Conservation (phyloP, 2,797 vertebrate genomes). For the Acestrorhynchus altus region DNA sequence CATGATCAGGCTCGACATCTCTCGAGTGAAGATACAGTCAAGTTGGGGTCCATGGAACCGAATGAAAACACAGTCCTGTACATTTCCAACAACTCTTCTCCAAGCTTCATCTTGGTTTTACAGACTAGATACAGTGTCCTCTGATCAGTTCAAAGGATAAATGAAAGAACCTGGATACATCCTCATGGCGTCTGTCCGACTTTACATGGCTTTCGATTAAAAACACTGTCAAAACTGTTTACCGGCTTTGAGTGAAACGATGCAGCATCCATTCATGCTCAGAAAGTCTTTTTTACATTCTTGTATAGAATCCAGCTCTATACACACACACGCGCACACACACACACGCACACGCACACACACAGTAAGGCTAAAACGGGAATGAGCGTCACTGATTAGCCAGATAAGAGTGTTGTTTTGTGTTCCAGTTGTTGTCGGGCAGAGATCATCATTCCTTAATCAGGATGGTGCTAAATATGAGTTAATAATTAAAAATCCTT, state of each 20-base stretch:
- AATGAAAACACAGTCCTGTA: neutral
- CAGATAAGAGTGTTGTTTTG: neutral
- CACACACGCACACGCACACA: constrained; percentile 24
- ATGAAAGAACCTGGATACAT: neutral
- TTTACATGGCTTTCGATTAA: constrained; percentile 46
- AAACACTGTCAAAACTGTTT: constrained; percentile 38
- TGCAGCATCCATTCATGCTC: constrained; percentile 31
- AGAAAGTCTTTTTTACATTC: constrained; percentile 49
- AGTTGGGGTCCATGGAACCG: neutral
- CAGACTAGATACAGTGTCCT: neutral
- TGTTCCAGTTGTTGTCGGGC: neutral
- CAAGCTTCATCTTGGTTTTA: neutral
- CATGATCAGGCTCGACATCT: too few relatives aligned
- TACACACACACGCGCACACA: constrained; percentile 40
- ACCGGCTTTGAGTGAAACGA: constrained; percentile 26
- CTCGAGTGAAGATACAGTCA: too few relatives aligned
- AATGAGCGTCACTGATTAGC: constrained; percentile 4
- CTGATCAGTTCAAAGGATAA: neutral
- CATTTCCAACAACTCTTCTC: neutral
- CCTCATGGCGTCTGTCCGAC: neutral
- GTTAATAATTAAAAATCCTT: neutral
- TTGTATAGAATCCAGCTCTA: constrained; percentile 59
- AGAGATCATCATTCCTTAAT: neutral
- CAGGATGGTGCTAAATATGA: too few relatives aligned
- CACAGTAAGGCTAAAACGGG: constrained; percentile 50